Evolutionary conservation across 2,888 invertebrate genomes (phyloP).

Genomic region (Syrista parreyssii): DNA sequence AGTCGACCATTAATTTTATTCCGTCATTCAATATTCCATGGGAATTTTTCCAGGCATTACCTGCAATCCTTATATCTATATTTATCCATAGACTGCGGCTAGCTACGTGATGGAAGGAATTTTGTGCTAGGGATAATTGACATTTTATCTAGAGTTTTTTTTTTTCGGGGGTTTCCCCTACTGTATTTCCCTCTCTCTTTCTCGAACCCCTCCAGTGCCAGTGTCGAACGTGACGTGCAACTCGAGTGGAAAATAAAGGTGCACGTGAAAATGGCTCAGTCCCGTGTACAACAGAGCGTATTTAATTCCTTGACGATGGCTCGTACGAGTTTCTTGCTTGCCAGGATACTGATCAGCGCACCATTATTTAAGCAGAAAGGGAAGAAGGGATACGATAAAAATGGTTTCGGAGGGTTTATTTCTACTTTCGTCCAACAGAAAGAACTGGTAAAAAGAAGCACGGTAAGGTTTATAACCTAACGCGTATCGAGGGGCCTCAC

Average conservation of each 20-base stretch:
- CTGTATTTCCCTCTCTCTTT: not conserved
- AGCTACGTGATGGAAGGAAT: not conserved
- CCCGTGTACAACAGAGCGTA: not conserved
- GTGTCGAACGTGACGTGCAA: not conserved
- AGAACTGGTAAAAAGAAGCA: not conserved
- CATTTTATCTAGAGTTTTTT: not conserved
- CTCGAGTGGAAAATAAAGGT: not conserved
- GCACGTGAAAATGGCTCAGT: not conserved
- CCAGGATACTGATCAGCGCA: not conserved
- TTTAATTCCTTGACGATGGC: not conserved
- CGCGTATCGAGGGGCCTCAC: not conserved
- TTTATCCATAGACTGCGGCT: not conserved
- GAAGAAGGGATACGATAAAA: not conserved
- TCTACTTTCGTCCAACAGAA: not conserved
- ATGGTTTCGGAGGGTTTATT: not conserved
- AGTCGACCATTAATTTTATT: not conserved
- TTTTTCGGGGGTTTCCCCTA: not conserved
- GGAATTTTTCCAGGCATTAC: not conserved
- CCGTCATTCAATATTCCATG: not conserved
- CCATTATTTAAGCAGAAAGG: not conserved
- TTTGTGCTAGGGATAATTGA: not conserved
- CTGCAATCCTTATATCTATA: not conserved
- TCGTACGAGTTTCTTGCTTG: not conserved
- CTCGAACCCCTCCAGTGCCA: not conserved
- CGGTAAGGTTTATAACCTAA: not conserved